Evolutionary conservation across 1,140 invertebrate species (phyloP), one percentile per base, ranked within the genome.

Genomic region (Caenorhabditis tropicalis): DNA sequence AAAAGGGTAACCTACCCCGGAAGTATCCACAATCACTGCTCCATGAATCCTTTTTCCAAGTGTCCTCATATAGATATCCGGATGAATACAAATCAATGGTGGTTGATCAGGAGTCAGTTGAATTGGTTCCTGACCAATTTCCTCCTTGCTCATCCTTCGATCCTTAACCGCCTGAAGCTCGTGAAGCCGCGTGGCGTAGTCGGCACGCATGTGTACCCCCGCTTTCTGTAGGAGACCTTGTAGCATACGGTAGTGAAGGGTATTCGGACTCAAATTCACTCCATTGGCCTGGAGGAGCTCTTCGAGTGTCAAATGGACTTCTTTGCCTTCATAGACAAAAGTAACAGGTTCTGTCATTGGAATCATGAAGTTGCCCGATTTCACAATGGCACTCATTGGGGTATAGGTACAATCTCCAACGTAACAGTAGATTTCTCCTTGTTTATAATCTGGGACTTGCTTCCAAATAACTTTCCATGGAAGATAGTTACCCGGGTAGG

Each of bases 41-140:
- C 65, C 65, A 43, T 74, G 65, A 31, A 43, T n/a, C 1, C 36
- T 16, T 3, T n/a, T 29, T 5, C 65, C 65, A n/a, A 74, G n/a
- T 3, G n/a, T 12, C 16, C n/a, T 74, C 65, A 74, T 74, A 15
- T 74, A 74, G n/a, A 74, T 24, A 24, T 74, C 65, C 33, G 65
- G 65, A 0, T 74, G 15, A 10, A 74, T 43, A n/a, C 36, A 74
- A 16, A 74, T 43, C n/a, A 74, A 19, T 74, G 65, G 65, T 12
- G 43, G 65, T 29, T 43, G 43, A 10, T 43, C n/a, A 21, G 36
- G 2, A 10, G 65, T 21, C 36, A 74, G 15, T 24, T 46, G 16
- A 10, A 74, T 43, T 43, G 5, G 5, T 43, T 43, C 39, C 39
- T 43, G 39, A 43, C 39, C 39, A 51, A 51, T n/a, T 51, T 51